Evolutionary conservation across 1,140 invertebrate genomes (phyloP).

Genomic region (Probaryconus sp.): DNA sequence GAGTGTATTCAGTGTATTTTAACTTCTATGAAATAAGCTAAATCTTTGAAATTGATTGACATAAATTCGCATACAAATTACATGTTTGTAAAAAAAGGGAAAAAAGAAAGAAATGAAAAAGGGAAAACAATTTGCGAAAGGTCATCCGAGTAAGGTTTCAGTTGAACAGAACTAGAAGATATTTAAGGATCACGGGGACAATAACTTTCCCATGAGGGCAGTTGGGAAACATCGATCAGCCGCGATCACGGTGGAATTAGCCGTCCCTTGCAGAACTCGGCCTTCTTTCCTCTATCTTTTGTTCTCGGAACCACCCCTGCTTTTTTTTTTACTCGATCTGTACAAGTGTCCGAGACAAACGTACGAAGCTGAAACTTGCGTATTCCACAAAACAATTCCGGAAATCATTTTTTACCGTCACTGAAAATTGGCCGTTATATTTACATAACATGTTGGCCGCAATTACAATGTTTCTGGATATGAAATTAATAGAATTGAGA

Average conservation of each 20-base stretch:
- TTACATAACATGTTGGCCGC: background rate
- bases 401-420: slow-evolving; percentile 13
- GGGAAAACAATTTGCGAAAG: slow-evolving; percentile 28
- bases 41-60: too few species aligned
- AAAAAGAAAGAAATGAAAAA: background rate
- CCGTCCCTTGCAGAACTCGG: slow-evolving; percentile 74
- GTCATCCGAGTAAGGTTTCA: slow-evolving; percentile 11
- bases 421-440: slow-evolving; percentile 1
- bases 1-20: too few species aligned
- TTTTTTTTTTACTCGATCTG: slow-evolving; percentile 43
- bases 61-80: background rate
- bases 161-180: slow-evolving; percentile 28
- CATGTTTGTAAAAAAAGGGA: background rate
- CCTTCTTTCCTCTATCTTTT: slow-evolving; percentile 61
- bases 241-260: slow-evolving; percentile 76
- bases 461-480: slow-evolving; percentile 26
- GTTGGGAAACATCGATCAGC: slow-evolving; percentile 75
- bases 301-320: slow-evolving; percentile 42
- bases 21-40: too few species aligned
- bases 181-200: slow-evolving; percentile 65
- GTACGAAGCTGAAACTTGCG: slow-evolving; percentile 15
- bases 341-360: slow-evolving; percentile 41
- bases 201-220: slow-evolving; percentile 68
- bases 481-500: too few species aligned
- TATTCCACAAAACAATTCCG: slow-evolving; percentile 4